These are phyloP conservation scores for Tipula lateralis DNA, from an alignment of 2,888 invertebrate genomes.

Conservation along the genomic window DNA sequence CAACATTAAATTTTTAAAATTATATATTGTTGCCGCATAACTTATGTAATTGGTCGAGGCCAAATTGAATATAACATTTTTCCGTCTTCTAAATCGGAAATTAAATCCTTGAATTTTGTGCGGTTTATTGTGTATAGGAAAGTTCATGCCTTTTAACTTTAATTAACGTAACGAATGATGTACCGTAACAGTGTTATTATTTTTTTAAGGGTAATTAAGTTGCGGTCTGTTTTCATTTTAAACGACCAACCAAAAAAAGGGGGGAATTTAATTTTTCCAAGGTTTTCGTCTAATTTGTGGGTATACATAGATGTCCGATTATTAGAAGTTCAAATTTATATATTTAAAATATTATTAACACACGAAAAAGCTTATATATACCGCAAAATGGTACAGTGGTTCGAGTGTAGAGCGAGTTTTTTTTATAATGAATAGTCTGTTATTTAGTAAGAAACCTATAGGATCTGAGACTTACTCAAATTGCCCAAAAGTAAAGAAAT, in stretches of 20 bases:
- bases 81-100: neutral
- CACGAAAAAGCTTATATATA: neutral
- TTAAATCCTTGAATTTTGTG: neutral
- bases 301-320: neutral
- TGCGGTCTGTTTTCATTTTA: neutral
- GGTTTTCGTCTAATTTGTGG: neutral
- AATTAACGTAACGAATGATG: neutral
- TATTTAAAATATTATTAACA: neutral
- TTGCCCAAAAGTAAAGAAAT: too few relatives aligned
- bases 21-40: neutral
- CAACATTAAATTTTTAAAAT: neutral
- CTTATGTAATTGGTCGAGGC: neutral
- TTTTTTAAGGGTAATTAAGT: constrained; percentile 3
- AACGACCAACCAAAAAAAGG: neutral
- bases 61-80: neutral
- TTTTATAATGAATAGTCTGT: too few relatives aligned
- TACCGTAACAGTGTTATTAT: constrained; percentile 19
- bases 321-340: neutral
- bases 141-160: neutral
- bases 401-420: too few relatives aligned
- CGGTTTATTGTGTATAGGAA: neutral
- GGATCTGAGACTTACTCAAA: too few relatives aligned
- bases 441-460: too few relatives aligned
- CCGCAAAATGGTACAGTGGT: neutral
- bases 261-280: neutral